A percentile compares a stretch with the other conserved stretches of the same genome.
These are phyloP conservation scores for Astreopora myriophthalma DNA, from an alignment of 64 coral and sea anemone species.

Conservation along the genomic window DNA sequence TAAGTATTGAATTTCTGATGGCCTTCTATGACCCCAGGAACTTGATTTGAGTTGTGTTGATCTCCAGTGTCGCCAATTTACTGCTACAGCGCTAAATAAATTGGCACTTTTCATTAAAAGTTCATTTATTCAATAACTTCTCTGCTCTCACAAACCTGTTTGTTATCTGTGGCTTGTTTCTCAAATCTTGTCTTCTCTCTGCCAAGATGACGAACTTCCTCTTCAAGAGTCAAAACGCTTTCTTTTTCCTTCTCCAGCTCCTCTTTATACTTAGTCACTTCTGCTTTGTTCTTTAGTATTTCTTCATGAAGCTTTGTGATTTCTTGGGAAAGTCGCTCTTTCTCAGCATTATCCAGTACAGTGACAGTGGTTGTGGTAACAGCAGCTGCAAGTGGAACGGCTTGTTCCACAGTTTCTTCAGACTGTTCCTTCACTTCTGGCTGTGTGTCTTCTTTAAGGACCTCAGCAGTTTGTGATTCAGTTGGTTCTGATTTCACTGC, in stretches of 20 bases:
- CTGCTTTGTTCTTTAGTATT: slow-evolving; percentile 61
- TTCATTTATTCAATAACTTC: no score
- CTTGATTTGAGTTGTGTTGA: no score
- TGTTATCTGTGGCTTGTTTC: slow-evolving; percentile 85
- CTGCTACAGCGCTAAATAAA: no score
- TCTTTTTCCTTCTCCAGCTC: slow-evolving; percentile 70
- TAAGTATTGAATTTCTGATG: no score
- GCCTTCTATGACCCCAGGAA: no score
- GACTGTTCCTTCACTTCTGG: slow-evolving; percentile 64
- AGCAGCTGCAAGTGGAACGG: background rate
- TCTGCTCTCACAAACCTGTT: slow-evolving; percentile 55
- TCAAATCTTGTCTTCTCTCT: slow-evolving; percentile 89
- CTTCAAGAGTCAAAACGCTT: slow-evolving; percentile 58
- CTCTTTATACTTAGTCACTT: slow-evolving; percentile 49
- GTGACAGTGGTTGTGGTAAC: slow-evolving; percentile 48
- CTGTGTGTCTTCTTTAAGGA: slow-evolving; percentile 65
- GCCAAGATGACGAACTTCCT: slow-evolving; percentile 72
- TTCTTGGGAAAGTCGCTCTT: slow-evolving; percentile 50
- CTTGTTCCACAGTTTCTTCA: slow-evolving; percentile 4
- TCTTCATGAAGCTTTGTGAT: slow-evolving; percentile 61
- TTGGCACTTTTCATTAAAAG: no score
- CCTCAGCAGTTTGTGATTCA: background rate
- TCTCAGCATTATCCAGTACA: slow-evolving; percentile 73
- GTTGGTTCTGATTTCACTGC: slow-evolving; percentile 10
- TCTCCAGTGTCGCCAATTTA: no score